Evolutionary conservation across 2,797 vertebrate genomes (phyloP), one percentile per base, ranked within the genome.

Genomic region (Coranthus polyacanthus): DNA sequence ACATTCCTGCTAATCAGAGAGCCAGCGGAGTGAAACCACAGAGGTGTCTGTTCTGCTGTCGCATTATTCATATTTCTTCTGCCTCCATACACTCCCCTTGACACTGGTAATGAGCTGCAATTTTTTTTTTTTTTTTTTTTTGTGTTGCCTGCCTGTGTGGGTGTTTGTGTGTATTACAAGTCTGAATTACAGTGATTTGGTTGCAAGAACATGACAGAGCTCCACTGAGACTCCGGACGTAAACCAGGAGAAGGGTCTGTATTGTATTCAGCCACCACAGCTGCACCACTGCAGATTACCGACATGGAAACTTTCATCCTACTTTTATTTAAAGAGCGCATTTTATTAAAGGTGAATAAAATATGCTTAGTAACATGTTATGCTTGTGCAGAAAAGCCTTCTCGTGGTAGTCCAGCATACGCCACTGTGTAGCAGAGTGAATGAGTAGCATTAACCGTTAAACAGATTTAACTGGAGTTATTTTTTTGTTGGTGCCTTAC

Each of bases 1-100:
- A 60, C 73, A 76, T 86, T 84, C 77, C 66, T 76, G 67, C 70
- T 85, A 80, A 90, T 91, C 86, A 87, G 51, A 41, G 65, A 75
- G 53, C 68, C 62, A 53, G 56, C 13, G 10, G 13, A 81, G 67
- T 52, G 57, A 78, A 82, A 86, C 82, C 75, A 62, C 85, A 69
- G 75, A 85, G 68, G 79, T 82, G 81, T 82, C 76, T 71, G 64
- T 47, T 78, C 68, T 65, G 42, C 75, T 83, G 77, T 74, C 81
- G 84, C 79, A 73, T 82, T 75, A 61, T 83, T 78, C 62, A 69
- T 79, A 47, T 56, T 73, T 39, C 47, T 15, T 60, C 43, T 54
- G 52, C 65, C 59, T 69, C 79, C 18, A 24, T 49, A 22, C 17
- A 12, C 65, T 22, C 72, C 26, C 37, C 37, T 53, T 78, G 55